Conservation (phyloP, 2,113 vertebrate genomes). For the Dissostichus mawsoni region DNA sequence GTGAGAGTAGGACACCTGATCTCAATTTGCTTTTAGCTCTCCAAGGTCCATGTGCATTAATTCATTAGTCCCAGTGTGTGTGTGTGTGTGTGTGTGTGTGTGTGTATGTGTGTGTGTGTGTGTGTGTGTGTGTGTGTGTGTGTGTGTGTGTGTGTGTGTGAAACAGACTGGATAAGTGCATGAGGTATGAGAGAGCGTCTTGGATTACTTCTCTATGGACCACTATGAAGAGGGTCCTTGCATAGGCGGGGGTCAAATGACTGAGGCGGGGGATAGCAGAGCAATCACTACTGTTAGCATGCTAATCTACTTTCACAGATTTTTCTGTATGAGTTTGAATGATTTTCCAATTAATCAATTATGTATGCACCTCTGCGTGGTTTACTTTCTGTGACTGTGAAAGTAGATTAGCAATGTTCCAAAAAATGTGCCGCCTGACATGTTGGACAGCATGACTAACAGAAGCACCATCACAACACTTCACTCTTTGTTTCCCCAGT, state of each 20-base stretch:
- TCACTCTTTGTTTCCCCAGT: neutral
- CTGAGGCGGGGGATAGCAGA: neutral
- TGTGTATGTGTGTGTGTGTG: neutral
- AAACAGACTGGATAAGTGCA: neutral
- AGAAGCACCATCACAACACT: neutral
- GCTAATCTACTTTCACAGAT: no score
- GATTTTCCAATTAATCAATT: neutral
- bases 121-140: neutral
- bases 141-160: neutral
- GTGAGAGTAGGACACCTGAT: constrained; percentile 32
- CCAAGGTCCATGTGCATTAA: constrained; percentile 20
- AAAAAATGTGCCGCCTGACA: neutral
- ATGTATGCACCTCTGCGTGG: neutral
- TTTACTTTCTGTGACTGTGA: neutral
- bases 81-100: neutral
- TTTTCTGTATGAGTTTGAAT: no score
- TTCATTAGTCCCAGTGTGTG: constrained; percentile 28
- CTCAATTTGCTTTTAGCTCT: constrained; percentile 22
- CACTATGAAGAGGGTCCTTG: neutral
- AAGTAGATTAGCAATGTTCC: neutral
- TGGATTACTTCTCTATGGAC: neutral
- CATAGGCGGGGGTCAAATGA: neutral
- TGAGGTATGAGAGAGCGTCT: neutral
- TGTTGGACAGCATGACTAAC: neutral
- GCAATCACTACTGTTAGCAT: neutral